These are phyloP conservation scores for Rhizoglyphus robini DNA, from an alignment of 1,140 invertebrate genomes.

Conservation along the genomic window DNA sequence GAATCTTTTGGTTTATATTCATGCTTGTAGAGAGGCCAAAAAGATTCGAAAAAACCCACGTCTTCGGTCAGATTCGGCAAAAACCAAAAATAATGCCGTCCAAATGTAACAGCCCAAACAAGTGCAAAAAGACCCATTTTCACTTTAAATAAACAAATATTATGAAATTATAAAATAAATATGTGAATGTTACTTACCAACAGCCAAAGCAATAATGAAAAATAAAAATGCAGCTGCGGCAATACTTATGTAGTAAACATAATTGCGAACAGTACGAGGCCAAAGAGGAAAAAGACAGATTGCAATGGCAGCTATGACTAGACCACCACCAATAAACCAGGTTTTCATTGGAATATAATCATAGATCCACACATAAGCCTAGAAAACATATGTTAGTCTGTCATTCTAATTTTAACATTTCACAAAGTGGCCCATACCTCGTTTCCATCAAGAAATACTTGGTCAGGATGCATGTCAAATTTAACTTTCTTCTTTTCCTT, in stretches of 20 bases:
- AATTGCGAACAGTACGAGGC: constrained; percentile 81
- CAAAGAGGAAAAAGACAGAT: constrained; percentile 95
- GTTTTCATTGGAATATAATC: constrained; percentile 93
- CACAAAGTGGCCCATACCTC: constrained; percentile 39
- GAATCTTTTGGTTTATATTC: constrained; percentile 49
- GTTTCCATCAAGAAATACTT: constrained; percentile 76
- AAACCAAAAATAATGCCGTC: constrained; percentile 88
- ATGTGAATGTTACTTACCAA: constrained; percentile 39
- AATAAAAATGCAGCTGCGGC: constrained; percentile 84
- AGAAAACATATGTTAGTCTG: constrained; percentile 21
- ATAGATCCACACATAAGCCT: constrained; percentile 97
- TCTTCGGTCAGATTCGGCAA: constrained; percentile 96
- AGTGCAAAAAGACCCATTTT: constrained; percentile 79
- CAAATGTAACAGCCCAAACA: constrained; percentile 75
- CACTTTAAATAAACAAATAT: constrained; percentile 38
- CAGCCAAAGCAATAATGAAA: constrained; percentile 73
- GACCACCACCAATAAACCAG: constrained; percentile 78
- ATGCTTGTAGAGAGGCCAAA: constrained; percentile 91
- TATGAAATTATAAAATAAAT: constrained; percentile 20
- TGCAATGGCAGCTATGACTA: constrained; percentile 85
- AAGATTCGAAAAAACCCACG: constrained; percentile 95
- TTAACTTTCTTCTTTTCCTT: constrained; percentile 52
- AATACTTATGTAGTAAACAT: constrained; percentile 92
- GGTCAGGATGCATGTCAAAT: constrained; percentile 89
- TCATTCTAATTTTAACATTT: constrained; percentile 1